Conservation (phyloP, 2,113 vertebrate genomes). For the Hippolais icterina region DNA sequence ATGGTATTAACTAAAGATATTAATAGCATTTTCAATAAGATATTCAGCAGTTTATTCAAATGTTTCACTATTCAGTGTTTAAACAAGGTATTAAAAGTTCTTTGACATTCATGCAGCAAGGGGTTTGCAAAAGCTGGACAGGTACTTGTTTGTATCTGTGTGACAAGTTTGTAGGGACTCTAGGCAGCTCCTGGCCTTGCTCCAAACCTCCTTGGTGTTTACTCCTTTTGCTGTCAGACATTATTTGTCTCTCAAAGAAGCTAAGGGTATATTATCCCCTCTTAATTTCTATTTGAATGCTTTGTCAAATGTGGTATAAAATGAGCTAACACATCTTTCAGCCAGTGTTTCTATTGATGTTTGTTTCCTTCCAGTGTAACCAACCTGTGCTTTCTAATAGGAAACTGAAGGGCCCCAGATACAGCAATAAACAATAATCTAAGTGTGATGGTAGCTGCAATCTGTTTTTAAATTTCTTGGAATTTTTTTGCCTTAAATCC, state of each 20-base stretch:
- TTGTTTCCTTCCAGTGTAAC: background rate
- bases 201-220: fast-evolving
- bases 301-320: background rate
- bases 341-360: background rate
- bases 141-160: fast-evolving
- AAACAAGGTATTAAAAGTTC: background rate
- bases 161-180: background rate
- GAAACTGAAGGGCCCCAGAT: fast-evolving
- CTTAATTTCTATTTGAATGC: background rate
- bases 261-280: fast-evolving
- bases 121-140: background rate
- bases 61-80: background rate
- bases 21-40: background rate
- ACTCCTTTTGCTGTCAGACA: fast-evolving
- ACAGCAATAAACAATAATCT: background rate
- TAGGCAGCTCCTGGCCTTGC: fast-evolving
- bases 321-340: background rate
- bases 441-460: background rate
- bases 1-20: background rate
- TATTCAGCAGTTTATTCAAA: background rate
- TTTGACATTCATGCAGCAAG: background rate
- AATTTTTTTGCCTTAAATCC: background rate
- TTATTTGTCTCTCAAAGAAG: background rate
- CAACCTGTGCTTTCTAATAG: background rate
- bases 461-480: background rate